Conservation (phyloP, 2,113 vertebrate species). For the Pelusios castaneus region DNA sequence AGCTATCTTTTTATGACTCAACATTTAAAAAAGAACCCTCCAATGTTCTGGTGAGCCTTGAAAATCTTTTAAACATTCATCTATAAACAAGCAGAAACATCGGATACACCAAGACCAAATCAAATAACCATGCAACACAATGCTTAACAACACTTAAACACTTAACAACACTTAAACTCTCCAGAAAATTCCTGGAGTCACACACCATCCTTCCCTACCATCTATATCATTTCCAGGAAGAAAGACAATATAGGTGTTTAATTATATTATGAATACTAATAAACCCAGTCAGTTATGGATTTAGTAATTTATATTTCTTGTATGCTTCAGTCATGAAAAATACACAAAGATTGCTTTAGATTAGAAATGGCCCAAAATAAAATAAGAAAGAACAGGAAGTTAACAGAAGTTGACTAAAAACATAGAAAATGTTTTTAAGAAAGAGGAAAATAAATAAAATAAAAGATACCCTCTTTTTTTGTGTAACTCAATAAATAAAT, state of each 20-base stretch:
- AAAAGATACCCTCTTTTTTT: background rate
- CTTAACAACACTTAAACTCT: no score
- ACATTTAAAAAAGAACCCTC: background rate
- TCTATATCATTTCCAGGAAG: background rate
- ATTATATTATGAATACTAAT: background rate
- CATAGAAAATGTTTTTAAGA: background rate
- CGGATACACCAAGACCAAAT: background rate
- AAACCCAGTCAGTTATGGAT: background rate
- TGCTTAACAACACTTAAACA: no score
- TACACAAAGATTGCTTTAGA: background rate
- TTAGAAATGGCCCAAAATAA: background rate
- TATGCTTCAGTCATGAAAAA: background rate
- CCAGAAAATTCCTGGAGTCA: background rate
- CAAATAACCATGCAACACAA: background rate
- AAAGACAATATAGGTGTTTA: background rate
- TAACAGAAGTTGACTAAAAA: background rate
- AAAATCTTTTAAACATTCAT: background rate
- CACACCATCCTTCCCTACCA: background rate
- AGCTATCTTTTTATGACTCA: background rate
- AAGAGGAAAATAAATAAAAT: background rate
- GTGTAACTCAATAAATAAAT: background rate
- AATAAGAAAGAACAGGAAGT: background rate
- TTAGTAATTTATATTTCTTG: background rate
- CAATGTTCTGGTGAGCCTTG: background rate
- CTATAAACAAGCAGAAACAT: background rate